These are phyloP conservation scores for Rhyzopertha dominica DNA, from an alignment of 1,140 invertebrate genomes.

Conservation along the genomic window DNA sequence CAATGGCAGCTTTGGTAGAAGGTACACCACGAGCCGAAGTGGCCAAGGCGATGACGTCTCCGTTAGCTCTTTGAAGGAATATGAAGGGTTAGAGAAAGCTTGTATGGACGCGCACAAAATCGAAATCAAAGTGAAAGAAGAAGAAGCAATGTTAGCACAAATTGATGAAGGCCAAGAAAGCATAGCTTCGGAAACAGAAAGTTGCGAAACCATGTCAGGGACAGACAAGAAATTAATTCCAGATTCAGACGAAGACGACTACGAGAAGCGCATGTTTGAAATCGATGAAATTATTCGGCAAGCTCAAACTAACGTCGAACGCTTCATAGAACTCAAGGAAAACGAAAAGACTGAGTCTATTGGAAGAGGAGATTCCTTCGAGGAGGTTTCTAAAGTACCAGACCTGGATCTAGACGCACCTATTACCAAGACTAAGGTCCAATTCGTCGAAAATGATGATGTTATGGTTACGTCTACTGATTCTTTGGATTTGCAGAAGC, in stretches of 20 bases:
- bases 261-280: constrained; percentile 66
- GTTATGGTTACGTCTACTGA: constrained; percentile 58
- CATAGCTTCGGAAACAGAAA: constrained; percentile 60
- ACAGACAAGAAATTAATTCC: constrained; percentile 46
- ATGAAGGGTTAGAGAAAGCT: constrained; percentile 86
- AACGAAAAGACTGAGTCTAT: constrained; percentile 48
- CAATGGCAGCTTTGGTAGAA: constrained; percentile 67
- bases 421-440: constrained; percentile 32
- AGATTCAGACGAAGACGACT: constrained; percentile 54
- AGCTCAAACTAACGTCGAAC: constrained; percentile 65
- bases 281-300: constrained; percentile 70
- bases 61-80: constrained; percentile 88
- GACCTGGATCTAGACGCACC: constrained; percentile 49
- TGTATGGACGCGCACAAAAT: constrained; percentile 77
- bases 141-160: constrained; percentile 74
- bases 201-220: constrained; percentile 61
- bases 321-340: constrained; percentile 54
- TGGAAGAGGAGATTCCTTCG: constrained; percentile 48
- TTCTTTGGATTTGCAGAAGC: constrained; percentile 52
- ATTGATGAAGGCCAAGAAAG: constrained; percentile 64
- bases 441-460: constrained; percentile 45
- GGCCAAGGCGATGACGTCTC: constrained; percentile 84
- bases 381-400: constrained; percentile 49
- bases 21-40: constrained; percentile 58
- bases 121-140: constrained; percentile 77